Evolutionary conservation across 2,113 vertebrate genomes (phyloP).

Genomic region (Protomyctophum bolini): DNA sequence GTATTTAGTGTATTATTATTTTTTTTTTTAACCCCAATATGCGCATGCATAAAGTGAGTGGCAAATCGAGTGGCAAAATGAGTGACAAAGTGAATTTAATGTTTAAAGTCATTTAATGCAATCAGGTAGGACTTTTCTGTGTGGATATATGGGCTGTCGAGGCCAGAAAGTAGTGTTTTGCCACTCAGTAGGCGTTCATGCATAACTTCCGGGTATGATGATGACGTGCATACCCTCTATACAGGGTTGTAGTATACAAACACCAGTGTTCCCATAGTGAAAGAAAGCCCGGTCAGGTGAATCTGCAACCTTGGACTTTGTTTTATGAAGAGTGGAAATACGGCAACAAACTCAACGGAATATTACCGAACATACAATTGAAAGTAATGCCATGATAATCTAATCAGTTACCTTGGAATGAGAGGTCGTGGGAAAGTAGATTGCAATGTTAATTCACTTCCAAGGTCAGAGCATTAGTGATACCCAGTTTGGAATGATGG

Average conservation of each 20-base stretch:
- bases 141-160: too few species aligned
- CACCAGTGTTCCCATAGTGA: constrained; percentile 20
- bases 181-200: too few species aligned
- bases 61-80: too few species aligned
- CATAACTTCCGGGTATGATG: too few species aligned
- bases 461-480: constrained; percentile 62
- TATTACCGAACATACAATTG: constrained; percentile 53
- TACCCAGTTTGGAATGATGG: constrained; percentile 28
- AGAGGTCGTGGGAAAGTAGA: constrained; percentile 49
- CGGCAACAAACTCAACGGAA: constrained; percentile 42
- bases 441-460: constrained; percentile 34
- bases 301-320: constrained; percentile 64
- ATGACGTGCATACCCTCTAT: too few species aligned
- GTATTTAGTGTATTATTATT: too few species aligned
- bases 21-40: too few species aligned
- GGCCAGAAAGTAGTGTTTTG: too few species aligned
- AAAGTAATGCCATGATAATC: constrained; percentile 53
- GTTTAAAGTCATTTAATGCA: too few species aligned
- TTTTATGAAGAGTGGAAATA: constrained; percentile 31
- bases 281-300: constrained; percentile 35
- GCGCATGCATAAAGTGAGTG: too few species aligned
- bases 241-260: neutral
- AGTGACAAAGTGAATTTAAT: too few species aligned
- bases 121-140: too few species aligned
- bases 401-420: constrained; percentile 58